phyloP scores from a whole-genome alignment of 2,888 invertebrate species.

The Craniophora ligustri region DNA sequence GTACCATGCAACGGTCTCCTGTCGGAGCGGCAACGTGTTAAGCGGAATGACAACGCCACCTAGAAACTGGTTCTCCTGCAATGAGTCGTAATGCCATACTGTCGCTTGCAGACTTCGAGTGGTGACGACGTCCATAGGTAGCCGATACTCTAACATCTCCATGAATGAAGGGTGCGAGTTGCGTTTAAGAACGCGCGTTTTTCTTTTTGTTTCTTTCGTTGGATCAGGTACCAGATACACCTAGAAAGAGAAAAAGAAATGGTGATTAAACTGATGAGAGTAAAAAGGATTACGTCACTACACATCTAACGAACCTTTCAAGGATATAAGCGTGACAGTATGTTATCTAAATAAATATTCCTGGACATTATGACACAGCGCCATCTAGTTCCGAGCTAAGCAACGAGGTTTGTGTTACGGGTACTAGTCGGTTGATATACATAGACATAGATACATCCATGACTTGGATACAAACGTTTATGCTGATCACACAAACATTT shows the following conservation, averaged over 20 bases:
- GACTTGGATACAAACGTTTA: no score
- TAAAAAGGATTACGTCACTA: no score
- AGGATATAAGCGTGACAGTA: no score
- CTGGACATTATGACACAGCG: no score
- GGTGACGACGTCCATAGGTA: conserved; percentile 93
- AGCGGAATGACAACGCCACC: conserved; percentile 96
- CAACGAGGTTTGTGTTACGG: no score
- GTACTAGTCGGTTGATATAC: no score
- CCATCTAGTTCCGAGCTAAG: no score
- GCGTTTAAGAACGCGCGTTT: conserved; percentile 97
- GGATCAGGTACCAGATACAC: conserved; percentile 97
- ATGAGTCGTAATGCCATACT: conserved; percentile 97
- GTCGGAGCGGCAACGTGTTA: conserved; percentile 91
- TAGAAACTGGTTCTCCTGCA: conserved; percentile 98
- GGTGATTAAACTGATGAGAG: no score
- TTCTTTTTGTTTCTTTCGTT: conserved; percentile 97
- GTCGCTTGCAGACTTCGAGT: conserved; percentile 95
- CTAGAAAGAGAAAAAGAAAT: conserved; percentile 58
- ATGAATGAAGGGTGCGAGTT: conserved; percentile 99
- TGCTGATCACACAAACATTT: no score
- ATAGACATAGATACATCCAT: no score
- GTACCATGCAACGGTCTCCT: conserved; percentile 96
- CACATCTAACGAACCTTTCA: no score
- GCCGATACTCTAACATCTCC: conserved; percentile 98
- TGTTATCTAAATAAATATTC: no score